Conservation (phyloP, 2,888 invertebrate species). For the Meiosimyza decipiens region DNA sequence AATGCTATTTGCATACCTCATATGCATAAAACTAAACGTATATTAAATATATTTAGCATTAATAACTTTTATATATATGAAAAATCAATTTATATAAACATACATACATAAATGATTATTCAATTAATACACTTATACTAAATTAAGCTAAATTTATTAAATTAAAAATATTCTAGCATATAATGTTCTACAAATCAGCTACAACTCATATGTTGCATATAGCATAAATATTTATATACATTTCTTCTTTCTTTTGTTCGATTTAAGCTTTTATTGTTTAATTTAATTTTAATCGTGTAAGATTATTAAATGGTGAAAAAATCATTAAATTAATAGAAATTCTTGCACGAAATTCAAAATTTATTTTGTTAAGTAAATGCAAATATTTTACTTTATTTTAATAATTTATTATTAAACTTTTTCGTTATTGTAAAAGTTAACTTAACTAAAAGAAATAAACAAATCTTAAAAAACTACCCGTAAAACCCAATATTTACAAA, state of each 20-base stretch:
- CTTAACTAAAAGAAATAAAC: not conserved
- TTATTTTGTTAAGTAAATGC: no score
- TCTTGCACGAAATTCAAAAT: no score
- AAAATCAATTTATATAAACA: not conserved
- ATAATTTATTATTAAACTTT: no score
- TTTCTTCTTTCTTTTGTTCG: no score
- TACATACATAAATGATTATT: no score
- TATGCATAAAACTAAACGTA: not conserved
- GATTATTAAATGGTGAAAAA: not conserved
- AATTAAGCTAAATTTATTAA: not conserved
- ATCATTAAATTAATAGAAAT: not conserved
- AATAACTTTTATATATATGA: slow-evolving; percentile 20
- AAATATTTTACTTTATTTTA: no score
- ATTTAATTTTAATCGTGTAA: slow-evolving; percentile 1
- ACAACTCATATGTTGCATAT: not conserved
- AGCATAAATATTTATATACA: slow-evolving; percentile 5
- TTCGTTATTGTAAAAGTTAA: not conserved
- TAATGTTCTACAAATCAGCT: no score
- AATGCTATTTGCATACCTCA: no score
- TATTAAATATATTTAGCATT: slow-evolving; percentile 3
- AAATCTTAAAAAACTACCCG: not conserved
- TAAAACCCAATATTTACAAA: slow-evolving; percentile 10
- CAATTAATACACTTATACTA: no score
- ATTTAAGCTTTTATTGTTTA: no score
- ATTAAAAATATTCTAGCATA: slow-evolving; percentile 7